Evolutionary conservation across 2,797 vertebrate species (phyloP), one percentile per base, ranked within the genome.

Genomic region (Lepilemur ruficaudatus): DNA sequence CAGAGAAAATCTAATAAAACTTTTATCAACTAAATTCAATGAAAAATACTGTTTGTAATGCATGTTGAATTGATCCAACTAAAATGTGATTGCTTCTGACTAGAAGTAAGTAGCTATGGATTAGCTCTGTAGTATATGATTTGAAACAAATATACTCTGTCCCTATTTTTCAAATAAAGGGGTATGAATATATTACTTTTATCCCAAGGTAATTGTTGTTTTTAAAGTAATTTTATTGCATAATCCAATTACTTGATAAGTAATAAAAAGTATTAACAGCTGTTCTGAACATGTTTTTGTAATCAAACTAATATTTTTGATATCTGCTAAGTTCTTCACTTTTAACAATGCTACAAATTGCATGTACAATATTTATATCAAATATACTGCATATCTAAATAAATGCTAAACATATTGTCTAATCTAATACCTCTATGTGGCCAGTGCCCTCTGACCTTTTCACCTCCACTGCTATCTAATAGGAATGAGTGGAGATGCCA

Each of bases 21-120:
- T 78, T 89, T 95, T n/a, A 55, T 17, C 7, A 72, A 43, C 22
- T 6, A 59, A 63, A 9, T 46, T 79, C 41, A 85, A 89, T 91
- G 46, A 95, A 97, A 97, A 90, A 17, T n/a, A 5, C 48, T 85
- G 4, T 70, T 75, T 28, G 23, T 18, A 73, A 88, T 85, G 46
- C 3, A 32, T 67, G n/a, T 20, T 70, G 61, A 78, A 73, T 12
- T 90, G 63, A 95, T 2, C 30, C 1, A 25, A 75, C 63, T 88
- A 94, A 94, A 81, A 95, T 84, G 17, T 78, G 2, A 46, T 86
- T 96, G 86, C 0, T 41, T 96, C 89, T 93, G 20, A 92, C 2
- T 38, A 30, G 89, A 95, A 55, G 2, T 0, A 5, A 95, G 41
- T 7, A 46, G 4, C 55, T 93, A 52, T 2, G 32, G 12, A 7